Conservation (phyloP, 2,113 vertebrate species). For the Brachirus orientalis region DNA sequence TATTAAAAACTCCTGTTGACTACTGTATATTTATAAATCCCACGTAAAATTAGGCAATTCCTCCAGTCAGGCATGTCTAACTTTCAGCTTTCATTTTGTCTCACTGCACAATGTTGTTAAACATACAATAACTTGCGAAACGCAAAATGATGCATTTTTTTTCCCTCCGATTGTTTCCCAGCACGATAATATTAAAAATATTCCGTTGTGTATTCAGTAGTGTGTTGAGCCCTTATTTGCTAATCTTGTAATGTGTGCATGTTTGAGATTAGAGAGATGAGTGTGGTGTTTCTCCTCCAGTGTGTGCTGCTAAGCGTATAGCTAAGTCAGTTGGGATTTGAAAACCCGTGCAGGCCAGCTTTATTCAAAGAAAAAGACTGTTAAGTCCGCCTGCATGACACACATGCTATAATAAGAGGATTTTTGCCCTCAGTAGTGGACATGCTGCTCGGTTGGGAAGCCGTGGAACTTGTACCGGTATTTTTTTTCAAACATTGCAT, state of each 20-base stretch:
- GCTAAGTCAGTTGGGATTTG: not conserved
- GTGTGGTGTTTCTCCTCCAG: not conserved
- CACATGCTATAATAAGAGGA: not conserved
- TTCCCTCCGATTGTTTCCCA: not conserved
- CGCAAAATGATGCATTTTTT: not conserved
- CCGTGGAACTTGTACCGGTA: not conserved
- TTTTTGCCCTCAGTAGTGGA: not conserved
- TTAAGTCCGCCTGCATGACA: not conserved
- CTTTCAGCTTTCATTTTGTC: not conserved
- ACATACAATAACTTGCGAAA: no score
- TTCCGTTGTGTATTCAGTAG: not conserved
- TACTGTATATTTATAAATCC: no score
- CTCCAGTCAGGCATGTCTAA: no score
- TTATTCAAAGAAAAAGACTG: not conserved
- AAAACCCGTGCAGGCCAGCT: not conserved
- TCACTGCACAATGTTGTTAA: not conserved
- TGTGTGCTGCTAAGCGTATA: not conserved
- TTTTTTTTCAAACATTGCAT: not conserved
- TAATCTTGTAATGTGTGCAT: not conserved
- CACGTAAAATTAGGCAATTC: no score
- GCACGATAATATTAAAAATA: not conserved
- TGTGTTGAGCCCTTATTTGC: not conserved
- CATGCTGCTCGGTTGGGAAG: not conserved
- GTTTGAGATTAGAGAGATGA: not conserved
- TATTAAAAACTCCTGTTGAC: no score